Percentiles rank a stretch among this genome's conserved stretches.
phyloP scores from a whole-genome alignment of 2,797 vertebrate genomes.

The Micrastur ruficollis region DNA sequence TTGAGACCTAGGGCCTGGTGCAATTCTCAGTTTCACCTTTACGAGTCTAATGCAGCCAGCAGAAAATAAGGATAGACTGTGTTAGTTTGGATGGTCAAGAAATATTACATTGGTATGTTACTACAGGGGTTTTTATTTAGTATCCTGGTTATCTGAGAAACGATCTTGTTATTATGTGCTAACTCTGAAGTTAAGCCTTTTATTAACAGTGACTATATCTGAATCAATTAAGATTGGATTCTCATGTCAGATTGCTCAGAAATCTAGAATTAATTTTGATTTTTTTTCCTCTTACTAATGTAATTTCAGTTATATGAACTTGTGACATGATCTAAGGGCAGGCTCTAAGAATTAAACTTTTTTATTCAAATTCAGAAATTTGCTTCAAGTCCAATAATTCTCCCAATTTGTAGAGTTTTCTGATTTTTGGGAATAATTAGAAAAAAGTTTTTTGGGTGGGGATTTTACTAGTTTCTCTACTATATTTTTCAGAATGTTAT shows the following conservation, averaged over 20 bases:
- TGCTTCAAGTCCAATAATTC: background rate
- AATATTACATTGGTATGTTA: background rate
- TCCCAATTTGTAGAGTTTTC: background rate
- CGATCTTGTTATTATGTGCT: background rate
- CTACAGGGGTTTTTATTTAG: background rate
- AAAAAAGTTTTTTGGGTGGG: background rate
- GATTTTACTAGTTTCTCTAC: background rate
- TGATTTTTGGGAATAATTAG: background rate
- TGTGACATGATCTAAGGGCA: background rate
- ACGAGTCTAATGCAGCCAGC: rapidly evolving
- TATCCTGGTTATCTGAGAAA: background rate
- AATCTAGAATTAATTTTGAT: background rate
- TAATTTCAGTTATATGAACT: background rate
- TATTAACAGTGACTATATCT: background rate
- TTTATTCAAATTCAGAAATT: background rate
- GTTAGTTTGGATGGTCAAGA: background rate
- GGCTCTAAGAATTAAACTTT: background rate
- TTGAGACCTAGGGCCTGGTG: background rate
- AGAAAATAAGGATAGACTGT: background rate
- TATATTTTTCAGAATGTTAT: background rate
- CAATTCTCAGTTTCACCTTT: background rate
- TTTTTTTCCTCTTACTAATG: background rate
- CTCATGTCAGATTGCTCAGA: background rate
- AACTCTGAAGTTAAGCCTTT: background rate
- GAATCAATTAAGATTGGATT: background rate